Base-by-base conservation (phyloP, 2,888 invertebrate species). In the Meteorus colon region DNA sequence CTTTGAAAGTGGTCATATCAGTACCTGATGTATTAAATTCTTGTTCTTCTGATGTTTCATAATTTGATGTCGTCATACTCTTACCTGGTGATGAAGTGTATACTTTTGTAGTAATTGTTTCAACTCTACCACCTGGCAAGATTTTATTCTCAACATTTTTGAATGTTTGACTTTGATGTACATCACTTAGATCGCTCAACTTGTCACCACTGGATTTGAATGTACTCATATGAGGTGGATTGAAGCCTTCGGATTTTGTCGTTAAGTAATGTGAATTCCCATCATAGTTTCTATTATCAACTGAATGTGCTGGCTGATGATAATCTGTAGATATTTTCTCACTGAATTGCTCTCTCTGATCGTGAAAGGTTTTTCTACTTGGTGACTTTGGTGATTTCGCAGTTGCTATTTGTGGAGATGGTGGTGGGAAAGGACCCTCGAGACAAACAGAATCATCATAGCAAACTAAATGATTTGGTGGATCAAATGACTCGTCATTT, bases 81-180 rank as follows among this genome's bases (percentile, higher is more conserved):
- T 91, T 92, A 1, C 92, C 91, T 0, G 92, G 92, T 0, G 92
- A 91, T 0, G 92, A 92, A 74, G 92, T 91, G 84, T 92, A 92
- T 0, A 92, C 90, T 75, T 92, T 92, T 0, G 92, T 92, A 0
- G 91, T 92, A 0, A 92, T 91, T 0, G 92, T 90, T 77, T 92
- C 92, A 67, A 92, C 90, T 0, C 91, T 91, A 0, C 92, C 92
- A 48, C 92, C 92, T 0, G 92, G 92, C 63, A 91, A 90, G 48
- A 91, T 90, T 76, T 92, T 92, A 0, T 91, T 91, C 74, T 92
- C 92, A 14, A 85, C 67, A 68, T 84, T 86, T 37, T 81, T 85
- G 62, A 80, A 82, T 0, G 79, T 83, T 31, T 86, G 86, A 77
- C 80, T 84, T 19, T 86, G 86, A 4, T 82, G 81, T 16, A 79